Percentiles rank a stretch among this genome's conserved stretches.
phyloP scores from a whole-genome alignment of 2,888 invertebrate species.

The Eupelmus urozonus region DNA sequence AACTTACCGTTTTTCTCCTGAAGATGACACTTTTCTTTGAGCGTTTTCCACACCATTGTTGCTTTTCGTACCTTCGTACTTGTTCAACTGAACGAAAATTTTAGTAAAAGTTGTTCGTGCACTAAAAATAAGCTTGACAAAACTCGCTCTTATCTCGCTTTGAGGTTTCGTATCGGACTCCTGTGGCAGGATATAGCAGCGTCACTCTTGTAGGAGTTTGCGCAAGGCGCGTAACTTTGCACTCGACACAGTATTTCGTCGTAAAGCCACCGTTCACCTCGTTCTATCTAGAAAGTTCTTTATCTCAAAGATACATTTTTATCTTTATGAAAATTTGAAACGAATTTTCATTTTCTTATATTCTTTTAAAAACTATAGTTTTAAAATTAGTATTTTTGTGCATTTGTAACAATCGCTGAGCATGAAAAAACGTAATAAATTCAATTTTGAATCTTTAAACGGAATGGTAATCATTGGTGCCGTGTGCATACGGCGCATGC shows the following conservation, averaged over 20 bases:
- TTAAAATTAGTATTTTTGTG: background rate
- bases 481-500: conserved; percentile 64
- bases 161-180: conserved; percentile 53
- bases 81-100: background rate
- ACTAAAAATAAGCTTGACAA: background rate
- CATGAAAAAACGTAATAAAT: conserved; percentile 2
- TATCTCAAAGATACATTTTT: background rate
- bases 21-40: conserved; percentile 66
- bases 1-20: conserved; percentile 64
- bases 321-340: background rate
- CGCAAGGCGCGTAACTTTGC: conserved; percentile 61
- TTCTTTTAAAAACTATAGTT: background rate
- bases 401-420: background rate
- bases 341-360: background rate
- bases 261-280: conserved; percentile 54
- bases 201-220: conserved; percentile 63
- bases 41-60: conserved; percentile 69
- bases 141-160: conserved; percentile 35
- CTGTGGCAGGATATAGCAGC: conserved; percentile 43
- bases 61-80: background rate
- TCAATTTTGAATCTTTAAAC: conserved; percentile 53
- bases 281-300: conserved; percentile 35
- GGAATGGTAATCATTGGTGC: conserved; percentile 52
- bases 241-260: conserved; percentile 62
- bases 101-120: background rate